A percentile compares a stretch with the other conserved stretches of the same genome.
Evolutionary conservation across 2,113 vertebrate species (phyloP).

Genomic region (Pelecanus crispus): DNA sequence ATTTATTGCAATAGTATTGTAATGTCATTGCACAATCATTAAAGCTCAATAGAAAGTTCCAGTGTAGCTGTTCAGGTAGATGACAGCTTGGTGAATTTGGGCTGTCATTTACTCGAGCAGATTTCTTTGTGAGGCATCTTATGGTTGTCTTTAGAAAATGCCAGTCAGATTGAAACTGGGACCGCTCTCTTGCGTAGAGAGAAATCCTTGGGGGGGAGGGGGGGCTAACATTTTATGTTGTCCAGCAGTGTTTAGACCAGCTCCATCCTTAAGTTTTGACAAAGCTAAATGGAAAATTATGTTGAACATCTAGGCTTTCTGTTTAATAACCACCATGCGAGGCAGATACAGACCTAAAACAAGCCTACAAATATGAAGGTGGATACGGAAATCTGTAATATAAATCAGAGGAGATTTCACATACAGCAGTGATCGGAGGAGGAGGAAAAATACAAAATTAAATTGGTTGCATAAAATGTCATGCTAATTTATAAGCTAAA

Average conservation of each 20-base stretch:
- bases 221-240: background rate
- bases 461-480: background rate
- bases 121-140: background rate
- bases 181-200: background rate
- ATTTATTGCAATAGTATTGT: background rate
- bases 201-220: background rate
- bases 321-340: background rate
- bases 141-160: background rate
- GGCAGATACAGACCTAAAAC: background rate
- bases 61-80: background rate
- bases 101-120: background rate
- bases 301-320: background rate
- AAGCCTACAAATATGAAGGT: background rate
- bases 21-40: background rate
- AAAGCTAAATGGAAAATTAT: background rate
- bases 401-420: background rate
- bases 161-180: background rate
- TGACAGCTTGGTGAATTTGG: background rate
- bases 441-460: background rate
- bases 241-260: background rate
- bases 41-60: background rate
- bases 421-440: background rate
- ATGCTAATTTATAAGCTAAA: background rate
- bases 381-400: background rate
- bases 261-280: background rate